phyloP scores from a whole-genome alignment of 2,888 invertebrate genomes.

The Stenodema calcarata region DNA sequence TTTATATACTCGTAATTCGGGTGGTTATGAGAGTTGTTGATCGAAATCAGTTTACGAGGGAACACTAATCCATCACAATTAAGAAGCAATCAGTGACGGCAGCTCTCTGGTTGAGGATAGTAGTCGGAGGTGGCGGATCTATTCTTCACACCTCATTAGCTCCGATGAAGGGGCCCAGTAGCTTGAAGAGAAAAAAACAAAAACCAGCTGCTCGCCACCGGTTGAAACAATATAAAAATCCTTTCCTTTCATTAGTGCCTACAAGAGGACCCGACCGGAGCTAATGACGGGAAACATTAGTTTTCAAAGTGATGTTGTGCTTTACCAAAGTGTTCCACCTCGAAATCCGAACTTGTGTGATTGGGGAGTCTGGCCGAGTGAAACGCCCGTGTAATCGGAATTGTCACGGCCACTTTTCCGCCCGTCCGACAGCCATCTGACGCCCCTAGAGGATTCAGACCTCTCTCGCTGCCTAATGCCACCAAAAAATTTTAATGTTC shows the following conservation, averaged over 20 bases:
- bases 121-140: neutral
- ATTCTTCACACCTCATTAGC: slow-evolving; percentile 43
- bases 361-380: neutral
- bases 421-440: neutral
- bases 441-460: neutral
- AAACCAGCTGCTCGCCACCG: neutral
- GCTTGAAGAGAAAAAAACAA: no score
- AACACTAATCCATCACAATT: neutral
- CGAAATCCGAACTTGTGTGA: neutral
- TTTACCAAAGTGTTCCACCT: neutral
- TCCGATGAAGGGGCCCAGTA: neutral
- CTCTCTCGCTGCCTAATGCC: neutral
- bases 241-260: slow-evolving; percentile 26
- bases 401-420: slow-evolving; percentile 46
- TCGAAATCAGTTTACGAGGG: no score
- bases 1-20: no score
- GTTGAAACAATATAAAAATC: slow-evolving; percentile 21
- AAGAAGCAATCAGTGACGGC: neutral
- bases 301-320: slow-evolving; percentile 22
- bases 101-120: neutral
- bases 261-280: neutral
- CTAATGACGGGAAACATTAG: slow-evolving; percentile 48
- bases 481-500: neutral
- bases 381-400: slow-evolving; percentile 42
- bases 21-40: no score